A percentile compares a stretch with the other conserved stretches of the same genome.
Conservation (phyloP, 2,888 invertebrate species). For the Trichopoda pennipes region DNA sequence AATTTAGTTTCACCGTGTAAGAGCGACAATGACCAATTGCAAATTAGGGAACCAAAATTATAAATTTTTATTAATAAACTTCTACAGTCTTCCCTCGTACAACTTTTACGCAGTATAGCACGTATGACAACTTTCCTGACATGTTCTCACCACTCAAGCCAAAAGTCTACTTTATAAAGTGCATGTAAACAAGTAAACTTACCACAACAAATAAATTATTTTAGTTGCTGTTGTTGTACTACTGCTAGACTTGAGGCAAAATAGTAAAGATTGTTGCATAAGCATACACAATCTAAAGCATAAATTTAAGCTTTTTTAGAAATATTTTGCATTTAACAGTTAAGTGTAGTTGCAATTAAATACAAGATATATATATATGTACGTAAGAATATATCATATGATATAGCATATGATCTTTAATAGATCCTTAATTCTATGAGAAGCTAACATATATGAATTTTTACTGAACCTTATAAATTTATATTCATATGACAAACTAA, state of each 20-base stretch:
- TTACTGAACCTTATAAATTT: constrained; percentile 42
- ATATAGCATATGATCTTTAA: too few relatives aligned
- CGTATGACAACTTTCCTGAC: constrained; percentile 68
- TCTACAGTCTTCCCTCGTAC: neutral
- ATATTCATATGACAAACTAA: neutral
- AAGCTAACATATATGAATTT: constrained; percentile 14
- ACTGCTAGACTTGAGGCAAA: constrained; percentile 35
- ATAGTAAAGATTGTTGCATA: neutral
- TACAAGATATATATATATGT: too few relatives aligned
- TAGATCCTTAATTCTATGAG: constrained; percentile 19
- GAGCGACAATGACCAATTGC: too few relatives aligned
- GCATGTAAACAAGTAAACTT: constrained; percentile 69
- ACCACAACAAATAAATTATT: constrained; percentile 67
- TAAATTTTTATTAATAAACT: neutral
- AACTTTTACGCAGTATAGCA: constrained; percentile 49
- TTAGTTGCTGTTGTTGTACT: constrained; percentile 64
- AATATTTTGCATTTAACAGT: constrained; percentile 25
- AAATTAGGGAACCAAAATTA: neutral
- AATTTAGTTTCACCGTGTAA: too few relatives aligned
- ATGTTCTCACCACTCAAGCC: constrained; percentile 69
- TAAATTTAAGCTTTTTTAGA: constrained; percentile 11
- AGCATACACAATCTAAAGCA: neutral
- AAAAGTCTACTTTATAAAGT: constrained; percentile 67
- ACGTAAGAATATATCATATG: too few relatives aligned
- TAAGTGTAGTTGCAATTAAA: neutral